Percentiles rank a stretch among this genome's conserved stretches.
phyloP scores from a whole-genome alignment of 1,140 invertebrate genomes.

The Drosophila saltans region DNA sequence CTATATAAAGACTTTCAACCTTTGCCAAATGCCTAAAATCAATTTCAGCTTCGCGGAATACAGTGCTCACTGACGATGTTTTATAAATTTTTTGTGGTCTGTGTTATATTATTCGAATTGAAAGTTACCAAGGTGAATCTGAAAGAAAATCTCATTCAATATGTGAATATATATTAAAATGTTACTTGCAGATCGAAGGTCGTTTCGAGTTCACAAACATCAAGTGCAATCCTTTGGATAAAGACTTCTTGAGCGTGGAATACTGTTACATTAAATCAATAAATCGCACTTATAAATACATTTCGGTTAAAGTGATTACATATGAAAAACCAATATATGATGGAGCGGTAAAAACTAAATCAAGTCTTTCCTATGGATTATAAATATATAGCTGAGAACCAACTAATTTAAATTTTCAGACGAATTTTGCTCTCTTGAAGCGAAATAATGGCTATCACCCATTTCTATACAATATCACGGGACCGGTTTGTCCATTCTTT shows the following conservation, averaged over 20 bases:
- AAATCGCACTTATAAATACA: constrained; percentile 1
- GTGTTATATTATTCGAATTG: neutral
- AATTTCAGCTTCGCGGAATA: too few species aligned
- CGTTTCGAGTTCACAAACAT: neutral
- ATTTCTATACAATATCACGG: constrained; percentile 1
- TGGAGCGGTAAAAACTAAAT: too few species aligned
- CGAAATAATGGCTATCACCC: neutral
- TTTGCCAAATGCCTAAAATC: too few species aligned
- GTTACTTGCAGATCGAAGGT: neutral
- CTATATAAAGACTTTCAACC: too few species aligned
- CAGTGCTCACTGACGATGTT: too few species aligned
- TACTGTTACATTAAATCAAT: neutral
- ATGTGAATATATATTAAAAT: too few species aligned
- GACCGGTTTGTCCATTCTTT: neutral
- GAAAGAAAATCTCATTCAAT: too few species aligned
- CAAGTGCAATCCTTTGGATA: neutral
- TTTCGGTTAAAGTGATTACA: neutral
- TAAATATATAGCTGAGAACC: too few species aligned
- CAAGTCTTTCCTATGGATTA: too few species aligned
- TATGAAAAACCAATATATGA: neutral
- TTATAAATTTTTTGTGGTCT: too few species aligned
- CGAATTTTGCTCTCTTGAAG: neutral
- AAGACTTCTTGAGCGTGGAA: neutral
- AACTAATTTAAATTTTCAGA: neutral
- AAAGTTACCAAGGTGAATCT: neutral